phyloP scores from a whole-genome alignment of 1,140 invertebrate species.

The Cydia strobilella region DNA sequence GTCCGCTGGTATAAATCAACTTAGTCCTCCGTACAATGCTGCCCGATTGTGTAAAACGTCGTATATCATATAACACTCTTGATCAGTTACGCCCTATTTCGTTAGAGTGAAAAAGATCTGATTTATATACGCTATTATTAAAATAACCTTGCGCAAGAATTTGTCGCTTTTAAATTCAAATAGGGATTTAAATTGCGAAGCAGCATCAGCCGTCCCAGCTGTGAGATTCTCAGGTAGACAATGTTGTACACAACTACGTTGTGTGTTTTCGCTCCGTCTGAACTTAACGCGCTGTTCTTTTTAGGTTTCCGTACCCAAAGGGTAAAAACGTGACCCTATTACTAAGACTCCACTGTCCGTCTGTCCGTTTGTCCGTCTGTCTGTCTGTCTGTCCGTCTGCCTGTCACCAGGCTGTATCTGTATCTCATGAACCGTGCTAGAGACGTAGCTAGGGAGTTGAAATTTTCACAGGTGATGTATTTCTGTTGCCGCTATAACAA shows the following conservation, averaged over 20 bases:
- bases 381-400: too few relatives aligned
- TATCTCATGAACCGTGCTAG: too few relatives aligned
- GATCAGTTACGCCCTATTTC: not conserved
- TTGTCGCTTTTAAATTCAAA: slow-evolving; percentile 21
- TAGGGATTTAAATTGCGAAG: slow-evolving; percentile 29
- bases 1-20: slow-evolving; percentile 24
- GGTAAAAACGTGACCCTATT: too few relatives aligned
- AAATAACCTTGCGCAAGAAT: slow-evolving; percentile 16
- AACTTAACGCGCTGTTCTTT: not conserved
- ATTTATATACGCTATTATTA: slow-evolving; percentile 30
- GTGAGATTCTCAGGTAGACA: slow-evolving; percentile 20
- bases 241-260: not conserved
- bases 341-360: too few relatives aligned
- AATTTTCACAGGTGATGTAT: too few relatives aligned
- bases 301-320: too few relatives aligned
- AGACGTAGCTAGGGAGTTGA: too few relatives aligned
- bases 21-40: slow-evolving; percentile 6
- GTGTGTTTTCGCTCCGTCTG: not conserved
- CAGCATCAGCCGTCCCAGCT: slow-evolving; percentile 10
- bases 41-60: not conserved
- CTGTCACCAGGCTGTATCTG: too few relatives aligned
- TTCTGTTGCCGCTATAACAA: too few relatives aligned
- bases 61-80: not conserved
- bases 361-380: too few relatives aligned
- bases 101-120: slow-evolving; percentile 6